Percentiles rank a stretch among this genome's conserved stretches.
Conservation (phyloP, 1,140 invertebrate species). For the Papilio aristodemus region DNA sequence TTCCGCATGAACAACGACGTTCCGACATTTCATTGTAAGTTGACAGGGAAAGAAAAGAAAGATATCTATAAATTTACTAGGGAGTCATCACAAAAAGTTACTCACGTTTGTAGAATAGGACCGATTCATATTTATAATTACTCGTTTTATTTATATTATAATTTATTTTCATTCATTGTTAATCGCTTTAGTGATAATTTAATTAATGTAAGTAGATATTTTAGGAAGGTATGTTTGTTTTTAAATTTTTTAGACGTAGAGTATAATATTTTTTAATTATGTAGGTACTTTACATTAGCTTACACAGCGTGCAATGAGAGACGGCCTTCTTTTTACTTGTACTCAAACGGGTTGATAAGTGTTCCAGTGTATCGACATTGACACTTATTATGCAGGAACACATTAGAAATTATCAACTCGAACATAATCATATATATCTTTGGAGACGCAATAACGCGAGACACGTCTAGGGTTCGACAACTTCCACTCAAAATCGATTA, state of each 20-base stretch:
- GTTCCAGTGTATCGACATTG: conserved; percentile 21
- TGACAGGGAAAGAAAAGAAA: background rate
- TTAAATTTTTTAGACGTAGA: no score
- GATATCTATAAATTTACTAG: background rate
- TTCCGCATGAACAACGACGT: conserved; percentile 13
- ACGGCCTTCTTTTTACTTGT: conserved; percentile 18
- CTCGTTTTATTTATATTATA: background rate
- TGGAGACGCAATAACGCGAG: no score
- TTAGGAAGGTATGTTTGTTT: no score
- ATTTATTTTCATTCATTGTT: background rate
- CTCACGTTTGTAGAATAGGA: background rate
- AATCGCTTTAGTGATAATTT: background rate
- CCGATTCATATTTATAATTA: conserved; percentile 8
- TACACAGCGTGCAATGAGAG: background rate
- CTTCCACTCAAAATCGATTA: no score
- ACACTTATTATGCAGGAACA: conserved; percentile 29
- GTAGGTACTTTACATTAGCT: background rate
- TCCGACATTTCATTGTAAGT: conserved; percentile 14
- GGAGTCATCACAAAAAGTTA: background rate
- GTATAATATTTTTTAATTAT: background rate
- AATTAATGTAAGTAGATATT: background rate
- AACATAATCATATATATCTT: conserved; percentile 26
- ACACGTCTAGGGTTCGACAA: no score
- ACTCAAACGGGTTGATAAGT: conserved; percentile 23
- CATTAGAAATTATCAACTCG: conserved; percentile 27